Base-by-base conservation (phyloP, 2,888 invertebrate genomes). In the Hipparchia semele region DNA sequence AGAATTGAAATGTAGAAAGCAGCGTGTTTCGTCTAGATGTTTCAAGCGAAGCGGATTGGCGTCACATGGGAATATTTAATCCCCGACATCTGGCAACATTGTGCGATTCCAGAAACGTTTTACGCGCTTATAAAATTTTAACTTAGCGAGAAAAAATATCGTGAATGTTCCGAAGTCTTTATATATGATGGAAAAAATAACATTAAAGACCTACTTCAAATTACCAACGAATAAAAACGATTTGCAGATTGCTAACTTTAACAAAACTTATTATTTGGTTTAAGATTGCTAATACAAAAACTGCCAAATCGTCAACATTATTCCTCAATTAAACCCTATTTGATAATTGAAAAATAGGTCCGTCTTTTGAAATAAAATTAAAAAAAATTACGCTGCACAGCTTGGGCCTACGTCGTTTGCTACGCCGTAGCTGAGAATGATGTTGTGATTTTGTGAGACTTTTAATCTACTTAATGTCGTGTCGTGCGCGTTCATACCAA, bases 51-150 rank as follows among this genome's bases (percentile, higher is more conserved):
- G 70, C 70, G 70, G 70, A 64, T 70, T 70, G 70, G 62, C 62
- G 64, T 46, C 70, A 70, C 70, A 64, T 70, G 70, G 70, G 70
- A 70, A 70, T 64, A 70, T 70, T 70, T 70, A 70, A 70, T 70
- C 70, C 62, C 54, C 39, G 56, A 70, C 70, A 70, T 62, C 70
- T 70, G 70, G 70, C 56, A 64, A 70, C 70, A 70, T 46, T 56
- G 70, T 45, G 61, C 62, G 62, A 60, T 54, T 70, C 61, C 70
- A 56, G 56, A 64, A 70, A 70, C 70, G 64, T 64, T 70, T 70
- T 54, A 70, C 54, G 54, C 70, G 64, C 60, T 61, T 70, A 70
- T 70, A 70, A 70, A 70, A 56, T 70, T 70, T 70, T 70, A 39
- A 46, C 56, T 46, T 51, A 10, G 64, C 51, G 51, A n/a, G 58